Evolutionary conservation across 2,888 invertebrate genomes (phyloP), one percentile per base, ranked within the genome.

Genomic region (Melanostoma mellinum): DNA sequence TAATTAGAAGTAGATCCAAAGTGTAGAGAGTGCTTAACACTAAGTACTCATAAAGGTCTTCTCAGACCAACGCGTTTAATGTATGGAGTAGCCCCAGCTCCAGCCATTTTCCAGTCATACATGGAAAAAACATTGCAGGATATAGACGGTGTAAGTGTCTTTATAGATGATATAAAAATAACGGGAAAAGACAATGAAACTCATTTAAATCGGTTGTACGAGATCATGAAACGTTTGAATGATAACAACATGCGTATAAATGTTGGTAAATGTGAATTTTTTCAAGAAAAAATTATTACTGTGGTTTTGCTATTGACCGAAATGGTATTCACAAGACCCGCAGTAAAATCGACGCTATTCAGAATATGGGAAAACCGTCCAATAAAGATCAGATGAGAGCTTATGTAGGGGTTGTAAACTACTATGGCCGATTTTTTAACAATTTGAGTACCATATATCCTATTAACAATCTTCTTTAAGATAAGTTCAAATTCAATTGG

Each of bases 21-120:
- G 53, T 20, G 86, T 87, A 80, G 74, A 85, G 65, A 74, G 42
- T 85, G 87, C 6, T 56, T 89, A 42, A 89, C 88, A 3, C 85
- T 90, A 52, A 88, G 72, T 75, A 89, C 89, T 4, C 88, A 87
- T 68, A 88, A 87, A 63, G 89, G 89, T 3, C 78, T 89, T 10
- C 89, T 86, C 74, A 73, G 85, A 55, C 86, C 86, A 71, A 89
- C 86, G 4, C 60, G 89, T 6, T 74, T 89, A 58, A 81, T 87
- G 85, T 89, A 88, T 75, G 89, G 89, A 4, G 69, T 89, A 9
- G 87, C 88, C 9, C 78, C 86, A 40, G 89, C 88, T 33, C 88
- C 88, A 4, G 88, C 87, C 5, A 87, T 86, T 36, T 89, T 86
- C 85, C 88, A 90, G 20, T 20, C 20, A 20, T 20, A 80, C 60